phyloP scores from a whole-genome alignment of 2,888 invertebrate species.

The Phengaris arion region DNA sequence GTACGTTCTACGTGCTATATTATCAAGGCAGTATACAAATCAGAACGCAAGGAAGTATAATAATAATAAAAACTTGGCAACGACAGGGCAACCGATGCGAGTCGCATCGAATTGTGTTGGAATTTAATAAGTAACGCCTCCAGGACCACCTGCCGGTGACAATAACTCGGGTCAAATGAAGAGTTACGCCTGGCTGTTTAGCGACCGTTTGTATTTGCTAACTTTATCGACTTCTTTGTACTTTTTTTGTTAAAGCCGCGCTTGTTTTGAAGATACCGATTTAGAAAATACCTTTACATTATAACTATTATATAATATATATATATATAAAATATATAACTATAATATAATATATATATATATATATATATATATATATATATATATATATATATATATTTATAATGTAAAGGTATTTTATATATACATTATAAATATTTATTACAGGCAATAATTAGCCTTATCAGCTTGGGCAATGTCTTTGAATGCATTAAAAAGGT shows the following conservation, averaged over 20 bases:
- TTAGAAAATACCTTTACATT: not conserved
- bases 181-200: slow-evolving; percentile 56
- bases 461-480: not conserved
- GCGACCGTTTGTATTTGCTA: slow-evolving; percentile 51
- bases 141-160: slow-evolving; percentile 36
- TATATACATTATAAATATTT: not conserved
- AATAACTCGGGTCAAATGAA: slow-evolving; percentile 48
- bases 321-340: no score
- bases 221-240: slow-evolving; percentile 11
- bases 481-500: slow-evolving; percentile 21
- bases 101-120: slow-evolving; percentile 31
- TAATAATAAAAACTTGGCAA: slow-evolving; percentile 11
- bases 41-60: not conserved
- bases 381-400: no score
- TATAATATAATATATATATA: no score
- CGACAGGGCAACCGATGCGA: slow-evolving; percentile 14
- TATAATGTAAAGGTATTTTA: no score
- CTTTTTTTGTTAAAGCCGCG: not conserved
- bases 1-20: not conserved
- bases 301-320: no score
- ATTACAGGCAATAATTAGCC: slow-evolving; percentile 21
- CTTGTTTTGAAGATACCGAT: no score
- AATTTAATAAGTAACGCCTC: slow-evolving; percentile 41
- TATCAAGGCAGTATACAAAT: not conserved
- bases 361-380: no score